Base-by-base conservation (phyloP, 2,113 vertebrate genomes). In the Isurus oxyrinchus region DNA sequence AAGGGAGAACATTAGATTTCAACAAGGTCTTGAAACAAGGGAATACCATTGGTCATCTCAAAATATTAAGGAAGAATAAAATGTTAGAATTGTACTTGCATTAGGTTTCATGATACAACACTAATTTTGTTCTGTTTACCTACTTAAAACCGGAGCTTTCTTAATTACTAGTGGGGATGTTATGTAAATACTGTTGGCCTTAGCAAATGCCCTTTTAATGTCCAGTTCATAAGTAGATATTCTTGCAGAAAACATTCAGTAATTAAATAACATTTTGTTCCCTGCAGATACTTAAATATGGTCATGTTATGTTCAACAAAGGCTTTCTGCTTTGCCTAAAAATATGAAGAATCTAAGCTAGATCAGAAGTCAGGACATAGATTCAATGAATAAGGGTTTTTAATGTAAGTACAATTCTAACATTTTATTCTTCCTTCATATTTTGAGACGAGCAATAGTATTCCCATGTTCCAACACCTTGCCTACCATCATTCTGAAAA, bases 241-340 rank as follows among this genome's bases (percentile, higher is more conserved):
- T 95, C 44, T 69, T 95, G 61, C 66, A 69, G 61, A 95, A 44
- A 72, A 72, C 59, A 66, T 61, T 69, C 23, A 44, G 44, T 67
- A 95, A 95, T 95, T 67, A 67, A 95, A 61, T 88, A 88, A 55
- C 7, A 49, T 53, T 95, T 69, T 72, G 23, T 95, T 49, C 44
- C 94, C 44, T 53, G 23, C 6, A 19, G 66, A 27, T 69, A 72
- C 27, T 44, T 69, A 31, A 94, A 94, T 40, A 19, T 10, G n/a
- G 5, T n/a, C 14, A 67, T 25, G 40, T 40, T 27, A 94, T 63
- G 72, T 72, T 95, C 25, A 95, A 72, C 44, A 69, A 69, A 69
- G 61, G n/a, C 10, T 95, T 69, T 95, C 16, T 69, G 2, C 23
- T 49, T 95, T 95, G 11, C 10, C 25, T 66, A 23, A 66, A 72